phyloP scores from a whole-genome alignment of 92 coral and sea anemone genomes.

The Porites evermanni region DNA sequence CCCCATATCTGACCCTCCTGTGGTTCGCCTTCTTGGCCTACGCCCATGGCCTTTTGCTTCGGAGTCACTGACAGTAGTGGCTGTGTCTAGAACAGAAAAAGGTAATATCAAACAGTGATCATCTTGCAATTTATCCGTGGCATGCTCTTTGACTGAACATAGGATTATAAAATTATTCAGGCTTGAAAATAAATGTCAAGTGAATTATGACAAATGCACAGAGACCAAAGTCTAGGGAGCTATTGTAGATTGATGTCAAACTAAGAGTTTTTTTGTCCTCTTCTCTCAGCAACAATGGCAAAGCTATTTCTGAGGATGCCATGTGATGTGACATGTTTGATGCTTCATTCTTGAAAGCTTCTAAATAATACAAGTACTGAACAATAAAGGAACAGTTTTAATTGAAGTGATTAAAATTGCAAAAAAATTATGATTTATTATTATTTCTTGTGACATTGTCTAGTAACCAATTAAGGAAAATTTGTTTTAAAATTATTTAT shows the following conservation, averaged over 20 bases:
- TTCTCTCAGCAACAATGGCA: neutral
- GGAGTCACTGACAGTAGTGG: conserved; percentile 86
- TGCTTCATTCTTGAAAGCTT: neutral
- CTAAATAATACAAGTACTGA: neutral
- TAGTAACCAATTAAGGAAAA: neutral
- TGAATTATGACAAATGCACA: neutral
- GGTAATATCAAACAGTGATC: neutral
- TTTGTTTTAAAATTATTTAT: too few relatives aligned
- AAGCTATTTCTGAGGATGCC: neutral
- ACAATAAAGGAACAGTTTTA: neutral
- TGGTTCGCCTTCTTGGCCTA: conserved; percentile 86
- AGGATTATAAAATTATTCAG: neutral
- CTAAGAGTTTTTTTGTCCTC: too few relatives aligned
- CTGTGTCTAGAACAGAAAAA: conserved; percentile 66
- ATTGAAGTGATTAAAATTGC: neutral
- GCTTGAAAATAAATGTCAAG: too few relatives aligned
- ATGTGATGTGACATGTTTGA: neutral
- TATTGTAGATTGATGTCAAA: neutral
- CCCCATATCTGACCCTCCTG: conserved; percentile 81
- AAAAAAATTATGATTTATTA: neutral
- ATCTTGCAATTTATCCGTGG: neutral
- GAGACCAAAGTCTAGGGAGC: neutral
- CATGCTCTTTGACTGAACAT: neutral
- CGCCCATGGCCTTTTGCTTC: conserved; percentile 81
- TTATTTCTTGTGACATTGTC: neutral